Base-by-base conservation (phyloP, 2,888 invertebrate species). In the Pedicia rivosa region DNA sequence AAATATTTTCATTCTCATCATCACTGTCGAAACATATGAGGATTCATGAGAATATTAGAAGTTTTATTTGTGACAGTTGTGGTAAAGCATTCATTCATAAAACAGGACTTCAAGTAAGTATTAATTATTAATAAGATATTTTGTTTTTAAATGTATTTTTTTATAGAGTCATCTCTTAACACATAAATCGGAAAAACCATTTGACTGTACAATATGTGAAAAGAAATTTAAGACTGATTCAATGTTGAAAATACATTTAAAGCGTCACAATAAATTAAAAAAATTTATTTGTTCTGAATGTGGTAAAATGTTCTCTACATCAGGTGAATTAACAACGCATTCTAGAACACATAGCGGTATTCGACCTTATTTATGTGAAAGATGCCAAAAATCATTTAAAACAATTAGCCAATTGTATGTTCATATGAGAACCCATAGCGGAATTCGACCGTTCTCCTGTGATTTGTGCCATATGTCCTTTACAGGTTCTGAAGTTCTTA, bases 331-430 rank as follows among this genome's bases (percentile, higher is more conserved):
- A 4, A 16, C 16, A 6, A 42, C 29, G 5, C 42, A 42, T 19
- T 30, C 20, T 15, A 26, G 42, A 19, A 32, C 35, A 4, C 42
- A 42, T 36, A 33, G 40, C 2, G 42, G 62, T n/a, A 61, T 62
- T 40, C 58, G 58, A 39, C 49, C 63, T 12, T 63, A 59, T 30
- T 51, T 53, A 24, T 64, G 64, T 45, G 49, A 50, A 15, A 46
- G 54, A 8, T 62, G 62, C 45, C 57, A 59, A 4, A 59, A 65
- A 28, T 60, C 56, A 40, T 71, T 70, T 48, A 63, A 67, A 1
- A 63, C 69, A 30, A 62, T 65, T n/a, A 67, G 67, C 8, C 61
- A 69, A 35, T 56, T 70, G 33, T 65, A 64, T 42, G 61, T 56
- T 19, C 68, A 68, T 46, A 54, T 54, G 47, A 55, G 65, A 22